A percentile compares a stretch with the other conserved stretches of the same genome.
phyloP scores from a whole-genome alignment of 2,888 invertebrate genomes.

The Pinctada fucata region DNA sequence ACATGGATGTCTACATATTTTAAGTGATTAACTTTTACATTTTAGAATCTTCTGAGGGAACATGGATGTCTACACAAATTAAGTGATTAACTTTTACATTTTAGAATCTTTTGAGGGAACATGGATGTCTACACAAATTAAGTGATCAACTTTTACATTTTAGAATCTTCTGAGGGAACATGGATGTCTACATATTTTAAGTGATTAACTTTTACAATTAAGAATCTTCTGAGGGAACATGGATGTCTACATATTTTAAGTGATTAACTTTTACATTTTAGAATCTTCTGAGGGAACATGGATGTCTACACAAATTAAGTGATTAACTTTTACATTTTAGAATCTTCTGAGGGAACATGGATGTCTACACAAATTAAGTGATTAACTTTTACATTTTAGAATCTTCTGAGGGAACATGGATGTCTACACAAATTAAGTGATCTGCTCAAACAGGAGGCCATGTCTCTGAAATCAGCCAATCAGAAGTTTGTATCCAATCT shows the following conservation, averaged over 20 bases:
- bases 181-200: conserved; percentile 78
- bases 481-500: conserved; percentile 70
- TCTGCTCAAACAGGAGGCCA: conserved; percentile 71
- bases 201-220: too few species aligned
- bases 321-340: conserved; percentile 74
- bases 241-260: too few species aligned
- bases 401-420: conserved; percentile 79
- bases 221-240: too few species aligned
- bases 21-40: too few species aligned
- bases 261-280: too few species aligned
- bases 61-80: conserved; percentile 78
- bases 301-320: conserved; percentile 78
- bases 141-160: too few species aligned
- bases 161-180: conserved; percentile 79
- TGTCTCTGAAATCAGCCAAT: conserved; percentile 54
- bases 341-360: conserved; percentile 79
- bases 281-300: conserved; percentile 79
- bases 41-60: conserved; percentile 79
- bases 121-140: too few species aligned
- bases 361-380: conserved; percentile 77
- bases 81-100: too few species aligned
- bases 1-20: too few species aligned
- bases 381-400: conserved; percentile 75
- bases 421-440: conserved; percentile 78
- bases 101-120: too few species aligned